Evolutionary conservation across 2,888 invertebrate genomes (phyloP).

Genomic region (Muschampia plurimacula): DNA sequence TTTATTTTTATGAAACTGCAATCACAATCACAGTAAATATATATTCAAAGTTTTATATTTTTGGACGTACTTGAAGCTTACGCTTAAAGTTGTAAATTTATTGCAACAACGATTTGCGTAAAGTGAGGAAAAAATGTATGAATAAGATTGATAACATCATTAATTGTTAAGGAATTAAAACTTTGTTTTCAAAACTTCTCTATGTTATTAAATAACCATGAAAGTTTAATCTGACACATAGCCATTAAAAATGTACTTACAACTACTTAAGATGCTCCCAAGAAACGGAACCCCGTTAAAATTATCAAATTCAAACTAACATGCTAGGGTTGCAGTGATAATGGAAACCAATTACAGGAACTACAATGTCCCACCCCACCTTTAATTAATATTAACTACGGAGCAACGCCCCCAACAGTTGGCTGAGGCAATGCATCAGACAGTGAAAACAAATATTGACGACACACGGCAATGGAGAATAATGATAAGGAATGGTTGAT

Average conservation of each 20-base stretch:
- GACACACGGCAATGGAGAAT: slow-evolving; percentile 52
- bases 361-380: slow-evolving; percentile 57
- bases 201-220: neutral
- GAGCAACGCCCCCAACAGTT: slow-evolving; percentile 70
- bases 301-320: slow-evolving; percentile 42
- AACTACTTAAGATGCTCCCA: neutral
- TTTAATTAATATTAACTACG: slow-evolving; percentile 74
- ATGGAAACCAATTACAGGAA: slow-evolving; percentile 61
- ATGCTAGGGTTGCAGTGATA: slow-evolving; percentile 51
- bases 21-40: neutral
- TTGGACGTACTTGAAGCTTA: no score
- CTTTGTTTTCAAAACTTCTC: no score
- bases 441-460: slow-evolving; percentile 73
- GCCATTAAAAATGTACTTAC: neutral
- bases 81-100: no score
- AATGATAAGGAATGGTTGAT: slow-evolving; percentile 33
- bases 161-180: neutral
- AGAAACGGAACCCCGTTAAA: slow-evolving; percentile 12
- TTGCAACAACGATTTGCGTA: no score
- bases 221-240: neutral
- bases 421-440: slow-evolving; percentile 72
- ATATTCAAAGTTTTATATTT: no score
- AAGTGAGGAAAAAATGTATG: no score
- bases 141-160: neutral
- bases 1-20: neutral